Conservation (phyloP, 2,888 invertebrate genomes). For the Ochlodes sylvanus region DNA sequence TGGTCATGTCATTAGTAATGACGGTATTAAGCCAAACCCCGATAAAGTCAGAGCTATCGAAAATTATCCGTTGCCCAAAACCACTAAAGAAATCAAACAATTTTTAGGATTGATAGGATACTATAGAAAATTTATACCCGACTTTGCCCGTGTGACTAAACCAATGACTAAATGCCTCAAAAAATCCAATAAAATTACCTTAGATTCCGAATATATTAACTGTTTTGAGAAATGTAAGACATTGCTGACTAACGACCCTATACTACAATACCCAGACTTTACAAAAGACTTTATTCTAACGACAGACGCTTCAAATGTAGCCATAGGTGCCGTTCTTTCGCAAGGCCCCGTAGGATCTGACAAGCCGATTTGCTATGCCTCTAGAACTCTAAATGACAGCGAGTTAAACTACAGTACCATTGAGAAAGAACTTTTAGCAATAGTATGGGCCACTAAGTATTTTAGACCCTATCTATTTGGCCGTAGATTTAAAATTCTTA, state of each 20-base stretch:
- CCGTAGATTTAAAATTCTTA: constrained; percentile 40
- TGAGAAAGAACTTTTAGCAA: constrained; percentile 52
- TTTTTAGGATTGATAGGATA: constrained; percentile 50
- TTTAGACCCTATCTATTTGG: constrained; percentile 41
- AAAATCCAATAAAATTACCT: constrained; percentile 38
- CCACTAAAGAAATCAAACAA: constrained; percentile 47
- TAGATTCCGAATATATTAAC: constrained; percentile 41
- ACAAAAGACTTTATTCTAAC: constrained; percentile 42
- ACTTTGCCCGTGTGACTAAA: constrained; percentile 45
- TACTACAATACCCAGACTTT: constrained; percentile 44
- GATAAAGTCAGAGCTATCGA: constrained; percentile 47
- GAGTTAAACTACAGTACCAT: constrained; percentile 50
- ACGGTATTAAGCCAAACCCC: constrained; percentile 49
- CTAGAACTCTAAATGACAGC: constrained; percentile 45
- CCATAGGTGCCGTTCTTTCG: constrained; percentile 44
- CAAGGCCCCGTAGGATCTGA: constrained; percentile 44
- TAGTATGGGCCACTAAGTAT: constrained; percentile 45
- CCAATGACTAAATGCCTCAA: constrained; percentile 38
- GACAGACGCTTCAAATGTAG: constrained; percentile 45
- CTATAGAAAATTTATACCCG: constrained; percentile 49
- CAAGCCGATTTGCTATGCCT: constrained; percentile 43
- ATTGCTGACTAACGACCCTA: constrained; percentile 43
- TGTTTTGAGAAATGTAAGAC: constrained; percentile 44
- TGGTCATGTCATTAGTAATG: constrained; percentile 47
- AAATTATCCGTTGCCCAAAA: constrained; percentile 48